Conservation (phyloP, 2,888 invertebrate species). For the Barypeithes pellucidus region DNA sequence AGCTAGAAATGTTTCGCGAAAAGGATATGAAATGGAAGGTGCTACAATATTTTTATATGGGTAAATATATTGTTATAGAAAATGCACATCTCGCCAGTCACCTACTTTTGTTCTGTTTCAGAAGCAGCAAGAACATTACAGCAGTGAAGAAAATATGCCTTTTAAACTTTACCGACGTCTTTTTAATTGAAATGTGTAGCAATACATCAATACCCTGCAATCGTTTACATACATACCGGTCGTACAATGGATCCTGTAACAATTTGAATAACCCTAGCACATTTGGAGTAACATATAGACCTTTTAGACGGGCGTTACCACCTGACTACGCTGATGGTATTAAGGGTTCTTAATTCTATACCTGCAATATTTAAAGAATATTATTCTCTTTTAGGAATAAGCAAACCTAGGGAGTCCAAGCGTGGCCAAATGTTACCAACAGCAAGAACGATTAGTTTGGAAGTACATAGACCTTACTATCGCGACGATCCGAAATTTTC, state of each 20-base stretch:
- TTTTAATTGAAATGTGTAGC: slow-evolving; percentile 56
- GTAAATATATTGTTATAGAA: slow-evolving; percentile 51
- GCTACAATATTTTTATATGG: slow-evolving; percentile 74
- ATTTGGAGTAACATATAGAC: slow-evolving; percentile 83
- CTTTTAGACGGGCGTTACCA: slow-evolving; percentile 82
- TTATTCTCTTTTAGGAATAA: slow-evolving; percentile 72
- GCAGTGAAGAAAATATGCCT: slow-evolving; percentile 35
- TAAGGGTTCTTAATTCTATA: slow-evolving; percentile 61
- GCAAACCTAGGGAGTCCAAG: slow-evolving; percentile 76
- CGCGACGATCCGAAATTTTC: slow-evolving; percentile 84
- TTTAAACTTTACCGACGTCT: slow-evolving; percentile 32
- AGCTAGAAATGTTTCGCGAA: slow-evolving; percentile 77
- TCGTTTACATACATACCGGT: slow-evolving; percentile 74
- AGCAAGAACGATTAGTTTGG: slow-evolving; percentile 82
- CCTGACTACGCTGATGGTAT: slow-evolving; percentile 87
- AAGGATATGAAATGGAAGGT: slow-evolving; percentile 80
- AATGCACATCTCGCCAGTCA: not conserved
- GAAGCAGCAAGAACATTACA: slow-evolving; percentile 37
- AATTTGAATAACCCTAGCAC: slow-evolving; percentile 77
- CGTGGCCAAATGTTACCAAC: slow-evolving; percentile 75
- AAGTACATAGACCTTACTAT: slow-evolving; percentile 83
- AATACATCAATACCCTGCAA: slow-evolving; percentile 58
- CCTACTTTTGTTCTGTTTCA: slow-evolving; percentile 23
- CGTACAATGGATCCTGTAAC: slow-evolving; percentile 85
- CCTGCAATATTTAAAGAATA: not conserved